Base-by-base conservation (phyloP, 2,113 vertebrate species). In the Aramus guarauna region DNA sequence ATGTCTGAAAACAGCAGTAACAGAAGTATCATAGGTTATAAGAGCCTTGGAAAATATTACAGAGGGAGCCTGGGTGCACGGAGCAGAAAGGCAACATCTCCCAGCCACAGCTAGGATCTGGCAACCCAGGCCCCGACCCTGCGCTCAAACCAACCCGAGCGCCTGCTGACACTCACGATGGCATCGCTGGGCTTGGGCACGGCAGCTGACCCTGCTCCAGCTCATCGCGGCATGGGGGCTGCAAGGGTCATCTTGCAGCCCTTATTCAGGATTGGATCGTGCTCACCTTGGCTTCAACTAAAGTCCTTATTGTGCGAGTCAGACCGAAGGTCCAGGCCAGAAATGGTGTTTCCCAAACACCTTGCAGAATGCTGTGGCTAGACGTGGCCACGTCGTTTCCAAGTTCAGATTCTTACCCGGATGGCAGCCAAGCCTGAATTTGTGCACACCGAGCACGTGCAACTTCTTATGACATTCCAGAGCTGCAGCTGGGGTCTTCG, bases 161-260 rank as follows among this genome's bases (percentile, higher is more conserved):
- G 9, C 4, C 0, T 2, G 12, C 10, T 53, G 79, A 20, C 41
- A n/a, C 55, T 18, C 0, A 8, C 43, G 0, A 41, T 45, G 64
- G 27, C 52, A 52, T 23, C 27, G 9, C 37, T 29, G 2, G 19
- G 53, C 39, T 9, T 39, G 32, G 43, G 37, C 45, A 36, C 2
- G 0, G 15, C 39, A 4, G 8, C 34, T 23, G 36, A 56, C 26
- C 52, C 59, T 16, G 27, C 14, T 14, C 32, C 21, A 62, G 56
- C 36, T 22, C 71, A 3, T 0, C 0, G 1, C n/a, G 24, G 50
- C 32, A 30, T 43, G 8, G 11, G 8, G 32, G 47, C 3, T 47
- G 32, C 80, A 30, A n/a, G 19, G 23, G 13, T 11, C 4, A n/a
- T n/a, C 55, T 30, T 24, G 3, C 48, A 41, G 34, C 47, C 47